A percentile compares a stretch with the other conserved stretches of the same genome.
These are phyloP conservation scores for Calonectris borealis DNA, from an alignment of 2,113 vertebrate species.

Conservation along the genomic window DNA sequence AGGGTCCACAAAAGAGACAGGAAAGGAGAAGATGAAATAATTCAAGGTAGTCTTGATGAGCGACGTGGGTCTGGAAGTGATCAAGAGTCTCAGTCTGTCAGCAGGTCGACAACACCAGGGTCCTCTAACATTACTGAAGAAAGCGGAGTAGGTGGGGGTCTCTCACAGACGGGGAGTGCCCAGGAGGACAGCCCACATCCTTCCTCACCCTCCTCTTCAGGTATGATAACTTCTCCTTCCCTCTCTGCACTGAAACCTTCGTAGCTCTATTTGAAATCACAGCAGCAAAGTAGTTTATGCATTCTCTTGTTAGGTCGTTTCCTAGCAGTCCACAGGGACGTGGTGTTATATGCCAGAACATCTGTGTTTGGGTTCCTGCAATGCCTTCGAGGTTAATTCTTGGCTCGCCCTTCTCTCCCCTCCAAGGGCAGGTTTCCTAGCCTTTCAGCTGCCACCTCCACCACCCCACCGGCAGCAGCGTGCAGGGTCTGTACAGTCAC, in stretches of 20 bases:
- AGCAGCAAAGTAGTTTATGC: not conserved
- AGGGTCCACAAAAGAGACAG: conserved; percentile 93
- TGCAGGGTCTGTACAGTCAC: not conserved
- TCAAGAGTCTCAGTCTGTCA: conserved; percentile 97
- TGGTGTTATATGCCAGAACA: not conserved
- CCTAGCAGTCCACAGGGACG: not conserved
- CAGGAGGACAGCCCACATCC: conserved; percentile 98
- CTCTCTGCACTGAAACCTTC: not conserved
- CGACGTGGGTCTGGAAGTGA: conserved; percentile 95
- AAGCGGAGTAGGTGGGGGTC: conserved; percentile 90
- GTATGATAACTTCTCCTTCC: conserved; percentile 74
- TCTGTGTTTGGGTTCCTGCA: conserved; percentile 4
- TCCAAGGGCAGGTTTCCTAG: not conserved
- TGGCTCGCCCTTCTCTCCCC: not conserved
- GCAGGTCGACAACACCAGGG: conserved; percentile 94
- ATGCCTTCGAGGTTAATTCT: not conserved
- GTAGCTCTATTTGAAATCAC: not conserved
- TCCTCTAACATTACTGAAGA: conserved; percentile 98
- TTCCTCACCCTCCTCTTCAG: conserved; percentile 95
- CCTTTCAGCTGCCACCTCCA: not conserved
- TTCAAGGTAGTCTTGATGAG: conserved; percentile 86
- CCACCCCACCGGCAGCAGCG: not conserved
- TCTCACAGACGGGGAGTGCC: conserved; percentile 94
- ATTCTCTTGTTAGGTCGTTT: conserved; percentile 7
- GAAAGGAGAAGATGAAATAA: conserved; percentile 83